Conservation (phyloP, 1,140 invertebrate genomes). For the Drosophila hydei region DNA sequence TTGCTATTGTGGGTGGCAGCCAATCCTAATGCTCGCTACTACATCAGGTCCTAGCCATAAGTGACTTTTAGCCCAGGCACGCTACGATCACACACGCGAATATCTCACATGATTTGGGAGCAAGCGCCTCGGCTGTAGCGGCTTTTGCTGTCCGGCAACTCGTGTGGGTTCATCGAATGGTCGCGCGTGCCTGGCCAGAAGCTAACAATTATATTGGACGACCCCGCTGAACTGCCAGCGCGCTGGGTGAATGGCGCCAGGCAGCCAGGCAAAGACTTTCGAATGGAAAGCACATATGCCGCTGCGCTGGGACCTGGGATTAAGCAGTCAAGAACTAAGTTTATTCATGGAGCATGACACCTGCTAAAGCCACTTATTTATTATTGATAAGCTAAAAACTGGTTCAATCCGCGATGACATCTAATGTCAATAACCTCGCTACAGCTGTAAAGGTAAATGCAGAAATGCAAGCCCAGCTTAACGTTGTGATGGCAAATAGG, state of each 20-base stretch:
- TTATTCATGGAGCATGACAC: constrained; percentile 87
- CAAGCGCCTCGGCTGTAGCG: constrained; percentile 82
- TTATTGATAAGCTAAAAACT: constrained; percentile 88
- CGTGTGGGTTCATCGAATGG: constrained; percentile 65
- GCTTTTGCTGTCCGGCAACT: constrained; percentile 62
- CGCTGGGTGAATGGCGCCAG: background rate
- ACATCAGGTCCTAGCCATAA: constrained; percentile 38
- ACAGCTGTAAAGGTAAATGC: no score
- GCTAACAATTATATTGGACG: constrained; percentile 68
- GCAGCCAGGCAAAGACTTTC: constrained; percentile 80
- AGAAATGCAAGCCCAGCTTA: no score
- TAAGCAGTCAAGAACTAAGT: constrained; percentile 84
- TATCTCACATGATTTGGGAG: constrained; percentile 31
- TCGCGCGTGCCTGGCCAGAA: constrained; percentile 66
- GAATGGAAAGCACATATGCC: constrained; percentile 7
- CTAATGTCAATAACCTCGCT: no score
- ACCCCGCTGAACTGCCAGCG: constrained; percentile 56
- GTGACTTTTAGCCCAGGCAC: constrained; percentile 44
- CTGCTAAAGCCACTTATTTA: constrained; percentile 88
- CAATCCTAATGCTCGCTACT: background rate
- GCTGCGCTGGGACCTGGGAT: background rate
- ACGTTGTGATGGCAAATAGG: no score
- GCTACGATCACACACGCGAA: constrained; percentile 83
- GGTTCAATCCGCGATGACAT: no score
- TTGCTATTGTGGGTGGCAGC: background rate